phyloP scores from a whole-genome alignment of 2,888 invertebrate genomes.

The Aporophyla lueneburgensis region DNA sequence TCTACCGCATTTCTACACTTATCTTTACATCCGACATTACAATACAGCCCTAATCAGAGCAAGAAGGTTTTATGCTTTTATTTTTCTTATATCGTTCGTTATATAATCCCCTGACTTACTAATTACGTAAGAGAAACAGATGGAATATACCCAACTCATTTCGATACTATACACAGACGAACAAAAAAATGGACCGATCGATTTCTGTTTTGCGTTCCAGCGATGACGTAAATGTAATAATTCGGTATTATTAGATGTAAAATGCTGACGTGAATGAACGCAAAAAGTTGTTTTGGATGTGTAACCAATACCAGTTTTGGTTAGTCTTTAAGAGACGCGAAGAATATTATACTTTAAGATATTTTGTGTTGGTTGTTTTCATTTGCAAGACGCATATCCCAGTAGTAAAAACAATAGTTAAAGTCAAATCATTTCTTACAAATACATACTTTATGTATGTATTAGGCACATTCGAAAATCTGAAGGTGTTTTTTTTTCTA shows the following conservation, averaged over 20 bases:
- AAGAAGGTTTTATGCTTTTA: constrained; percentile 62
- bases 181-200: constrained; percentile 21
- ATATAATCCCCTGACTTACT: constrained; percentile 60
- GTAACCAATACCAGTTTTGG: constrained; percentile 18
- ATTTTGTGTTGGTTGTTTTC: constrained; percentile 1
- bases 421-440: too few species aligned
- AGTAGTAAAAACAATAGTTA: background rate
- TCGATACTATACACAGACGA: constrained; percentile 25
- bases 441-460: too few species aligned
- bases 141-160: constrained; percentile 48
- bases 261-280: constrained; percentile 4
- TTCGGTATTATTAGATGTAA: constrained; percentile 22
- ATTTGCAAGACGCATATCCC: background rate
- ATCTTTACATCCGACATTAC: constrained; percentile 57
- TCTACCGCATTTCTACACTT: constrained; percentile 46
- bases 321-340: background rate
- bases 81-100: constrained; percentile 63
- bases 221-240: constrained; percentile 40
- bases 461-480: too few species aligned
- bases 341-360: constrained; percentile 4
- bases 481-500: background rate
- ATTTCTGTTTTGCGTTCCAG: constrained; percentile 22
- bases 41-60: constrained; percentile 69
- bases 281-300: constrained; percentile 47
- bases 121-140: constrained; percentile 63